Evolutionary conservation across 2,888 invertebrate genomes (phyloP), one percentile per base, ranked within the genome.

Genomic region (Nomada flava): DNA sequence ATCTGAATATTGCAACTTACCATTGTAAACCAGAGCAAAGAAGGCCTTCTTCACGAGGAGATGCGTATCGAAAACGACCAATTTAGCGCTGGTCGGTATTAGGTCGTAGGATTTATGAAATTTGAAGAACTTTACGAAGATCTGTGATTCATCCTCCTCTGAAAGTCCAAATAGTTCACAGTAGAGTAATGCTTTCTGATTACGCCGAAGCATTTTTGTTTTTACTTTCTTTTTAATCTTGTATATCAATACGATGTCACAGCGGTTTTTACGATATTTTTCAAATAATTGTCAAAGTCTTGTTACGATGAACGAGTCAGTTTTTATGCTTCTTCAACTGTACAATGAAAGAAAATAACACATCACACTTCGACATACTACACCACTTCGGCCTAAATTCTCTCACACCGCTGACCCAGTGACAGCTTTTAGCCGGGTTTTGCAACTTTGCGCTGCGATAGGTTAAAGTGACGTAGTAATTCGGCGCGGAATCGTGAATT

Each of bases 61-160:
- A 94, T 99, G 98, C 63, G 99, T 99, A 95, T 99, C 99, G 94
- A 99, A 99, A 82, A 99, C 99, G 88, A 99, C 99, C 94, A 99
- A 95, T 95, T 99, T 99, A 89, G 99, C 99, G 92, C 99, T 99
- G 82, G 99, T 99, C 83, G 99, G 99, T 94, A 99, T 99, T 94
- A 99, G 96, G 95, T 99, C 99, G 95, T 99, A 99, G 94, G 99
- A 99, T 95, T 98, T 99, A 96, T 99, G 99, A 95, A 99, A 99
- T 95, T 98, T 98, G 97, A 99, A 99, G 96, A 99, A 99, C 94
- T 99, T 99, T 91, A 98, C 98, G 95, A 98, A 98, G 93, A 99
- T 98, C 95, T 98, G 98, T 93, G 98, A 98, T 95, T 98, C 98
- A 95, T 99, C 98, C 94, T 98, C 98, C 95, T 98, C 98, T 98